Evolutionary conservation across 1,140 invertebrate species (phyloP).

Genomic region (Papilio polytes): DNA sequence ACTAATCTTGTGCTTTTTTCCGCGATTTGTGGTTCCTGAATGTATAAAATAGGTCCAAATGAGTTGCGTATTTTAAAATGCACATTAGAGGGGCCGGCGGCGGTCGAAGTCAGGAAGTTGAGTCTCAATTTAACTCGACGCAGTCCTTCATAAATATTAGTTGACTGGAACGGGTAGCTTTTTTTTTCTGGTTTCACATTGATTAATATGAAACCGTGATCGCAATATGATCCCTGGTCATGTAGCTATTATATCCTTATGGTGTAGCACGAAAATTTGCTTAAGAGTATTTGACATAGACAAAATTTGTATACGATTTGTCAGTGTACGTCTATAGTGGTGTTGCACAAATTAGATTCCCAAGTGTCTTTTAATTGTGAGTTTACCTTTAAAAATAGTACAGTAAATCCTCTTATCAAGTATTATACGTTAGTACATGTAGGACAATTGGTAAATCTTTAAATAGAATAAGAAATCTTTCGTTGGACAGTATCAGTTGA

Average conservation of each 20-base stretch:
- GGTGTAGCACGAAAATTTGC: too few species aligned
- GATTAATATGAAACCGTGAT: too few species aligned
- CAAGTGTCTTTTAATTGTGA: too few species aligned
- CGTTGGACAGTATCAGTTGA: constrained; percentile 14
- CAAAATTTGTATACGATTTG: too few species aligned
- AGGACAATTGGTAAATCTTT: background rate
- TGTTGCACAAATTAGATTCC: too few species aligned
- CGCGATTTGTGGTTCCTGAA: background rate
- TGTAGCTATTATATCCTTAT: too few species aligned
- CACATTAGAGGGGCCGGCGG: background rate
- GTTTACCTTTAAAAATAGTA: background rate
- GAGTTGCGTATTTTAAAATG: constrained; percentile 10
- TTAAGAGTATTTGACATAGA: too few species aligned
- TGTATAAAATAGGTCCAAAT: background rate
- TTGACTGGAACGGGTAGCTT: constrained; percentile 22
- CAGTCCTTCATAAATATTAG: constrained; percentile 31
- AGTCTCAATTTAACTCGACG: constrained; percentile 31
- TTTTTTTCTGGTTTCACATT: constrained; percentile 11
- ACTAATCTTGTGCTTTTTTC: background rate
- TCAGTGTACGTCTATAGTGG: too few species aligned
- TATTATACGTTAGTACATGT: background rate
- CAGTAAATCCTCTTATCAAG: background rate
- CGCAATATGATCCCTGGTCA: too few species aligned
- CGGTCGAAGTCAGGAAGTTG: constrained; percentile 24
- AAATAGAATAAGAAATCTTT: constrained; percentile 20